These are phyloP conservation scores for Myioborus melanocephalus DNA, from an alignment of 2,797 vertebrate genomes.

Conservation along the genomic window DNA sequence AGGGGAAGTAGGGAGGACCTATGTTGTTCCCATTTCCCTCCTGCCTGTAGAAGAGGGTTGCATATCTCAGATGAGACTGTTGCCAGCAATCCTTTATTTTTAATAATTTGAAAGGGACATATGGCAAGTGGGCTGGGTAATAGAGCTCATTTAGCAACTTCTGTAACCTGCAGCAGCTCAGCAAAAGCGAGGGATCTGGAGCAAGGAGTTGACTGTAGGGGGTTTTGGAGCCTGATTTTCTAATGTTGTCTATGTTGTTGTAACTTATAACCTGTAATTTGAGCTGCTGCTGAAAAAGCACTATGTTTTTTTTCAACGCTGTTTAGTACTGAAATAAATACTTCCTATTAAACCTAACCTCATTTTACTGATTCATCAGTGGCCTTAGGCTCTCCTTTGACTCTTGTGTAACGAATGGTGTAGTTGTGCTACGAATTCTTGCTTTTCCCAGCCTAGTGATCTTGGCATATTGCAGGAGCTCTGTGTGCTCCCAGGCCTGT, in stretches of 20 bases:
- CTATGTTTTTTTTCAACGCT: background rate
- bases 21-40: background rate
- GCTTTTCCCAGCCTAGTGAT: background rate
- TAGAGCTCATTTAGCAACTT: constrained; percentile 16
- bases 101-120: constrained; percentile 20
- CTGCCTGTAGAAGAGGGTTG: background rate
- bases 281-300: constrained; percentile 5
- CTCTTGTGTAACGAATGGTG: background rate
- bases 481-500: background rate
- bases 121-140: constrained; percentile 44
- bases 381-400: background rate
- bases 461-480: background rate
- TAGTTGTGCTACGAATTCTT: background rate
- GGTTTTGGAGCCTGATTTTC: background rate
- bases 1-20: background rate
- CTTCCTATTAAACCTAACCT: background rate
- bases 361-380: constrained; percentile 12
- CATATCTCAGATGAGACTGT: background rate
- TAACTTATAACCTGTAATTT: background rate
- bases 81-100: background rate
- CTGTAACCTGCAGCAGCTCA: background rate
- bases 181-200: background rate
- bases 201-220: background rate
- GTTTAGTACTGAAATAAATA: background rate
- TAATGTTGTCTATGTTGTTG: background rate